These are phyloP conservation scores for Metellina segmentata DNA, from an alignment of 2,888 invertebrate genomes.

Conservation along the genomic window DNA sequence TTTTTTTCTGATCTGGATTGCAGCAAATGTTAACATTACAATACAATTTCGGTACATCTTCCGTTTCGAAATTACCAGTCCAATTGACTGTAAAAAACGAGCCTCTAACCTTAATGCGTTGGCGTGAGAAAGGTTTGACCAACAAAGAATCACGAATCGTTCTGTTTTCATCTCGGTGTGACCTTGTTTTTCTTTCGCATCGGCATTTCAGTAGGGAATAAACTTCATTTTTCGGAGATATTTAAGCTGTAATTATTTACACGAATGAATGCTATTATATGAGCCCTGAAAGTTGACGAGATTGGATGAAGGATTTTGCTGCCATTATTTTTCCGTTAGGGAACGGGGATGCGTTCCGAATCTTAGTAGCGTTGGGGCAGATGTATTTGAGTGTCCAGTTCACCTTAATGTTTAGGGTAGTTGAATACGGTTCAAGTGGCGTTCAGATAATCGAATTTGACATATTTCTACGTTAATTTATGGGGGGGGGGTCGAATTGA, in stretches of 20 bases:
- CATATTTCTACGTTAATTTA: too few species aligned
- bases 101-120: conserved; percentile 45
- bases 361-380: background rate
- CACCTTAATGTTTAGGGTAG: too few species aligned
- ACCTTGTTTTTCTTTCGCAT: conserved; percentile 59
- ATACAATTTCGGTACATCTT: too few species aligned
- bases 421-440: too few species aligned
- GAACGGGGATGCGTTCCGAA: background rate
- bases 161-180: conserved; percentile 49
- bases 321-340: background rate
- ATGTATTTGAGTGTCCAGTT: too few species aligned
- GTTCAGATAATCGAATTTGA: too few species aligned
- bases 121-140: conserved; percentile 70
- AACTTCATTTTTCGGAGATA: conserved; percentile 47
- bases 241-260: conserved; percentile 57
- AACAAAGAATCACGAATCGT: conserved; percentile 54
- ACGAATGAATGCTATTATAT: conserved; percentile 13
- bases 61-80: background rate
- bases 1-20: too few species aligned
- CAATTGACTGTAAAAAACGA: conserved; percentile 9
- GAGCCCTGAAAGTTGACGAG: background rate
- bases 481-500: too few species aligned
- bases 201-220: conserved; percentile 39
- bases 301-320: too few species aligned
- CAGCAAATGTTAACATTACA: too few species aligned